These are phyloP conservation scores for Misgurnus anguillicaudatus DNA, from an alignment of 2,113 vertebrate genomes.

Conservation along the genomic window DNA sequence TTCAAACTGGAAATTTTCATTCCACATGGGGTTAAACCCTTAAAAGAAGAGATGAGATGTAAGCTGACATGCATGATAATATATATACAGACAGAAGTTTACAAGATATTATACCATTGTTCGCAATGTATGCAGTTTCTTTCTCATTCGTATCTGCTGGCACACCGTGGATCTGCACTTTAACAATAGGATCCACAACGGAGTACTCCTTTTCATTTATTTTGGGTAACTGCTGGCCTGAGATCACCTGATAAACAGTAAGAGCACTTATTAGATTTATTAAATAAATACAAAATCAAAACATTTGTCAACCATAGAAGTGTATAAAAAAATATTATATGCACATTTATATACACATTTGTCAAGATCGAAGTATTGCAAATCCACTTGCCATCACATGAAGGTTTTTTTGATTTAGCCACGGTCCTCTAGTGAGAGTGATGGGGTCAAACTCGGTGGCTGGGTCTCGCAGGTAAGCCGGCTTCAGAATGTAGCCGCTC, in stretches of 20 bases:
- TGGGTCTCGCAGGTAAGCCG: conserved; percentile 81
- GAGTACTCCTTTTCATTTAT: conserved; percentile 84
- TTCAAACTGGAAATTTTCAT: conserved; percentile 83
- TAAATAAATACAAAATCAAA: too few species aligned
- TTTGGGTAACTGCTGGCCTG: conserved; percentile 95
- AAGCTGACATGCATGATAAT: neutral
- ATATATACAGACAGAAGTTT: neutral
- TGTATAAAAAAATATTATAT: too few species aligned
- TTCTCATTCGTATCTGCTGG: conserved; percentile 75
- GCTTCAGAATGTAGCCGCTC: conserved; percentile 92
- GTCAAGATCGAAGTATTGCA: conserved; percentile 16
- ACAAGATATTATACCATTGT: conserved; percentile 80
- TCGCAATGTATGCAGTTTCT: conserved; percentile 76
- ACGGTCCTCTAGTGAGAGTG: conserved; percentile 80
- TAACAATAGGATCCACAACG: conserved; percentile 90
- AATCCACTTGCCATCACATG: conserved; percentile 80
- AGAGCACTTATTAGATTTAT: neutral
- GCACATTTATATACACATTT: too few species aligned
- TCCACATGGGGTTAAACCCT: conserved; percentile 92
- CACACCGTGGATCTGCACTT: conserved; percentile 82
- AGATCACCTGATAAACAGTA: conserved; percentile 80
- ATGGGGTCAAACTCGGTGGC: conserved; percentile 84
- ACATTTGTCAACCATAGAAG: too few species aligned
- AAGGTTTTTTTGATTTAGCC: conserved; percentile 83
- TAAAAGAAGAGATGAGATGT: neutral